Base-by-base conservation (phyloP, 64 coral and sea anemone species). In the Dendronephthya gigantea region DNA sequence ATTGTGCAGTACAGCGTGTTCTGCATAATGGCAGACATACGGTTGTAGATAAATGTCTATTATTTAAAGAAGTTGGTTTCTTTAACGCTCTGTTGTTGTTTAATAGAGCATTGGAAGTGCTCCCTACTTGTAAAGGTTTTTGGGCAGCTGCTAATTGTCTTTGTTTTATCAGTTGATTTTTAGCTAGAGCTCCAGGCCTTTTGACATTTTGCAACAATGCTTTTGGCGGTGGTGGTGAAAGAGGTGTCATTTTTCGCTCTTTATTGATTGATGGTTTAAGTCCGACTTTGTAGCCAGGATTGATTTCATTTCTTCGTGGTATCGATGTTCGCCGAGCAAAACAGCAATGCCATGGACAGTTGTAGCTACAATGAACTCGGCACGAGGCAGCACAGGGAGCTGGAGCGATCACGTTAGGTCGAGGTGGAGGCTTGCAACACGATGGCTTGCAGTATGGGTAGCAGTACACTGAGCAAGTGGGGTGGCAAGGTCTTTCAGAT, bases 381-480 rank as follows among this genome's bases (percentile, higher is more conserved):
- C 88, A 89, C 2, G 39, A 23, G 16, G 40, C 48, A 11, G 88
- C 82, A 82, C 88, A 89, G 0, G 52, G 59, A 11, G 50, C 52
- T 68, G 69, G 84, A 23, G 69, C 35, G 45, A 32, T 56, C 12
- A 70, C 58, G 22, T 74, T 22, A 40, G 83, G 83, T 13, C 50
- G 31, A 45, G 83, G 30, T 4, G 83, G 59, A 38, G 68, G 68
- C 72, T 1, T 79, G 10, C 72, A 79, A 19, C 72, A 79, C 3
- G 15, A 0, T 34, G 72, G 72, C 9, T 30, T 19, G 17, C 72
- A 79, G 16, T 79, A 1, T 37, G 90, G 83, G 9, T 83, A 88
- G 50, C 90, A 92, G 48, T 82, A 74, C 7, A 85, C 28, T 36
- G 86, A 86, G 31, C 90, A 92, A 40, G 82, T 58, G 19, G 72